Base-by-base conservation (phyloP, 53 echinoderm and acorn worm genomes). In the Actinopyga echinites region DNA sequence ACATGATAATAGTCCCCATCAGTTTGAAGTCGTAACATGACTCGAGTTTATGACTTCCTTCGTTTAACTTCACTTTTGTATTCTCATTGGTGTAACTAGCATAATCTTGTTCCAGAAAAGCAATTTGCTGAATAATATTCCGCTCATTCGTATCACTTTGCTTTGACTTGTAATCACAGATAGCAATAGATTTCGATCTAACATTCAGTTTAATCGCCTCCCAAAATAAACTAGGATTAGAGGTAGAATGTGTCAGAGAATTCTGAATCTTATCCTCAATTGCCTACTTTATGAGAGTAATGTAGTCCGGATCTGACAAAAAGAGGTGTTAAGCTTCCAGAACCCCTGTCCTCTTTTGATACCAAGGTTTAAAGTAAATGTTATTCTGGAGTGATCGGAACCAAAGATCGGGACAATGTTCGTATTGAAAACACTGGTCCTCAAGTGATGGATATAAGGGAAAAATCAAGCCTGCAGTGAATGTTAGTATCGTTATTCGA, bases 251-350 rank as follows among this genome's bases (percentile, higher is more conserved):
- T 22, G 35, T 32, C 36, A 30, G 34, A n/a, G n/a, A n/a, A n/a
- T n/a, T n/a, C n/a, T n/a, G n/a, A n/a, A n/a, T n/a, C n/a, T 36
- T 69, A 69, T 77, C 56, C 5, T 30, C 12, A 63, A 85, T 64
- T 77, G 64, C 60, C 24, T 61, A 32, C 6, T 19, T 60, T 13
- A 42, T 69, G 23, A 54, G 43, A 28, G 32, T 20, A 35, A 57
- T 69, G 37, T 69, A 69, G 3, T 69, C 71, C 5, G 30, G 37
- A 34, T 69, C 71, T 5, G 6, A 20, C 43, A 77, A 61, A 62
- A 38, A 20, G 37, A 49, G 4, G 77, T 75, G 61, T 75, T 85
- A 13, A 77, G 21, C 42, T 85, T 85, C 85, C 77, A 85, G 26
- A 4, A 63, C 20, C 85, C 85, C 35, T 23, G 2, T 7, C 85